Conservation (phyloP, 2,888 invertebrate genomes). For the Allolobophora icterica region DNA sequence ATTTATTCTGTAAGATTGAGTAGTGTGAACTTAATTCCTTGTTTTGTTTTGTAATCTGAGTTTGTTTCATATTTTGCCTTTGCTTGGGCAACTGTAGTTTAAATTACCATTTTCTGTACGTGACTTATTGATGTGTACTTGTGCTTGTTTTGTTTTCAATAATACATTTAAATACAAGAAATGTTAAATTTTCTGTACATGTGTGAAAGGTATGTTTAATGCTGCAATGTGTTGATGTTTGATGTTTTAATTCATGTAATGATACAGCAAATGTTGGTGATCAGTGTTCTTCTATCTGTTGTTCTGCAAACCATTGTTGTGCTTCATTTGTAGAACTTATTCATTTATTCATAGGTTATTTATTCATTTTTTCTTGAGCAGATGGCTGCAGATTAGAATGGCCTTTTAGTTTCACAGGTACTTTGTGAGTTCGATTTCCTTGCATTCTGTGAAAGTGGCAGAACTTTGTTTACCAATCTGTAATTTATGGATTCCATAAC, state of each 20-base stretch:
- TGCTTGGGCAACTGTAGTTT: neutral
- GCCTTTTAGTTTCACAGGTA: neutral
- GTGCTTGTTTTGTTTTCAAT: neutral
- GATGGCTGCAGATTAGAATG: neutral
- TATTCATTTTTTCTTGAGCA: neutral
- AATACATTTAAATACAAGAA: neutral
- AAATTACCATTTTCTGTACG: constrained; percentile 1
- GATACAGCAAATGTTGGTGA: neutral
- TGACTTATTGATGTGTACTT: neutral
- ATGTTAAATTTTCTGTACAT: neutral
- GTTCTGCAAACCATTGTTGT: neutral
- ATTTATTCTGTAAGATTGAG: neutral
- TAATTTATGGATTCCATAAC: too few relatives aligned
- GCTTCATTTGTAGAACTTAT: neutral
- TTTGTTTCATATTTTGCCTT: neutral
- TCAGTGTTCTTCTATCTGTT: neutral
- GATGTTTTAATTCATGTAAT: neutral
- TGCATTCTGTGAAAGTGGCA: too few relatives aligned
- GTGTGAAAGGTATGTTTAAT: neutral
- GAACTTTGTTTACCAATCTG: neutral
- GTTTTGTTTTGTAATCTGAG: neutral
- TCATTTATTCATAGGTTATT: neutral
- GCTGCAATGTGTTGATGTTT: neutral
- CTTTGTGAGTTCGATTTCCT: too few relatives aligned
- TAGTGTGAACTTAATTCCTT: neutral